Evolutionary conservation across 2,797 vertebrate species (phyloP).

Genomic region (Anniella stebbinsi): DNA sequence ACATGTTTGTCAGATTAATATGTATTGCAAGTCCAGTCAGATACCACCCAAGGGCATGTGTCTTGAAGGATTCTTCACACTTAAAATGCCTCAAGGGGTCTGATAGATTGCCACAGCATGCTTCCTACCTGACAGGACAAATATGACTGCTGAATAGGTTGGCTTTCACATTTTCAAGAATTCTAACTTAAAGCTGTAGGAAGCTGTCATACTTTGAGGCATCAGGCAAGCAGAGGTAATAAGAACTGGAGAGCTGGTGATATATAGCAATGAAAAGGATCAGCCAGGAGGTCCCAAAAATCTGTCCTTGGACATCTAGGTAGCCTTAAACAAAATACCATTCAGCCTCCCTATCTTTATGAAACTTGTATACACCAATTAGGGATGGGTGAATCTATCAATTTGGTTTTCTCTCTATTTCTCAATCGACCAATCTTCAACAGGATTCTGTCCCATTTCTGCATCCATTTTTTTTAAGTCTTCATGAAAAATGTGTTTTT

Average conservation of each 20-base stretch:
- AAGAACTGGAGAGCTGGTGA: background rate
- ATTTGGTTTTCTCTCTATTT: too few species aligned
- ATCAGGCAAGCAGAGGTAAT: background rate
- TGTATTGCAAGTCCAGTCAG: conserved; percentile 17
- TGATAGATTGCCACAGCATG: background rate
- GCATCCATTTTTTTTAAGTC: too few species aligned
- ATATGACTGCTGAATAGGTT: background rate
- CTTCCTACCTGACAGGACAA: background rate
- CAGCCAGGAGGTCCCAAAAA: too few species aligned
- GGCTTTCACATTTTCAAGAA: conserved; percentile 9
- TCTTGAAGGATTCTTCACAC: conserved; percentile 18
- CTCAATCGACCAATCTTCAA: too few species aligned
- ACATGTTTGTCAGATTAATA: conserved; percentile 13
- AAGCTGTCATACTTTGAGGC: background rate
- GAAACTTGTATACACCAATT: background rate
- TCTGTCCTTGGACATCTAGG: too few species aligned
- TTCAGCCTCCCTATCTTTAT: background rate
- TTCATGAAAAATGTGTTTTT: too few species aligned
- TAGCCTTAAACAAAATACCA: background rate
- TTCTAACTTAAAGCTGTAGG: background rate
- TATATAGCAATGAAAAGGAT: too few species aligned
- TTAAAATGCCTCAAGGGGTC: background rate
- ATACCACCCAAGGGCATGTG: background rate
- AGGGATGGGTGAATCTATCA: too few species aligned
- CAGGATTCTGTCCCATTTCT: too few species aligned